Conservation (phyloP, 2,113 vertebrate species). For the Toxotes chatareus region DNA sequence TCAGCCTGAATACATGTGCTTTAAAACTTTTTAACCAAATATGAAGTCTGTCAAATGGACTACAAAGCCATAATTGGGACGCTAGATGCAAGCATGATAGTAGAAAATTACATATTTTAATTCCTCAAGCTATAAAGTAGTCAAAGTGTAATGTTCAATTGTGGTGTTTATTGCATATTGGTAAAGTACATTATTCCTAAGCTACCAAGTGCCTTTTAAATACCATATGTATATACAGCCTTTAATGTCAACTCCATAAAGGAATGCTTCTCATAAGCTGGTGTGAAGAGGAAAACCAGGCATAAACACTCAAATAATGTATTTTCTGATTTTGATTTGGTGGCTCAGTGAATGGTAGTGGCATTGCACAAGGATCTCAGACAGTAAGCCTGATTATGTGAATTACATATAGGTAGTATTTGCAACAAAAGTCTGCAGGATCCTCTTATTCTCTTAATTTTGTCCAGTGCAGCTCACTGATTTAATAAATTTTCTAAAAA, state of each 20-base stretch:
- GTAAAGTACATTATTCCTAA: background rate
- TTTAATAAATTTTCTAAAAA: background rate
- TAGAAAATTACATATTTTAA: background rate
- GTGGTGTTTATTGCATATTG: background rate
- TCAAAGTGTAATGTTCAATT: background rate
- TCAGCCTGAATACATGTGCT: background rate
- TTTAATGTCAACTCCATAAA: background rate
- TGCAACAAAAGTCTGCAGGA: background rate
- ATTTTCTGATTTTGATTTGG: slow-evolving; percentile 20
- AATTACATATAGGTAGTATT: background rate
- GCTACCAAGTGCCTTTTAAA: background rate
- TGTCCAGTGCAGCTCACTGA: background rate
- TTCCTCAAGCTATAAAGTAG: background rate
- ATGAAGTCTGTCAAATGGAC: background rate
- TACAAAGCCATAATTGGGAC: background rate
- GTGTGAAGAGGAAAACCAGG: background rate
- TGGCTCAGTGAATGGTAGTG: background rate
- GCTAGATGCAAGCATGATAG: background rate
- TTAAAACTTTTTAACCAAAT: background rate
- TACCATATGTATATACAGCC: background rate
- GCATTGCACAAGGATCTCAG: background rate
- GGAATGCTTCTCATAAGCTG: background rate
- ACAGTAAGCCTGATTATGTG: background rate
- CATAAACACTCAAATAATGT: background rate
- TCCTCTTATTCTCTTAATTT: background rate